Base-by-base conservation (phyloP, 2,888 invertebrate species). In the Ferrisia virgata region DNA sequence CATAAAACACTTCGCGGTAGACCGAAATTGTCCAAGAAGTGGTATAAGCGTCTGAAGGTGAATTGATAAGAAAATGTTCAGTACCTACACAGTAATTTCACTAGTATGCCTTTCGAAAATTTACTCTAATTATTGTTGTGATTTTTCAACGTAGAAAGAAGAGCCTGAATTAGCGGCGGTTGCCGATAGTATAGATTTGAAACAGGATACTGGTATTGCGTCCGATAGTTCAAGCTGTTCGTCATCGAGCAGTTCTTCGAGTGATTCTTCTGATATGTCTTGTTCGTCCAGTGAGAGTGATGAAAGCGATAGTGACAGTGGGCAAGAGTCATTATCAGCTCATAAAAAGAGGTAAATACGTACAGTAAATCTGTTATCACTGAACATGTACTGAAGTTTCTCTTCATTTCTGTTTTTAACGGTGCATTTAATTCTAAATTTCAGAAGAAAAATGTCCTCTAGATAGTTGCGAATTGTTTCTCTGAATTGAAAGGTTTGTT, bases 1-100 rank as follows among this genome's bases (percentile, higher is more conserved):
- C 98, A 98, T 89, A 98, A 99, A 90, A 98, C 98, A 8, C 95
- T 96, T 2, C 92, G 97, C 64, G 98, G 98, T 3, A 91, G 99
- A 39, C 99, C 99, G 4, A 99, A 99, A 89, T 90, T 99, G 43
- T 97, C 98, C 5, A 93, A 93, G 85, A 98, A 97, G 88, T 98
- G 98, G 97, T 90, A 96, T 85, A 87, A 88, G 85, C 88, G 89
- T 85, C 88, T 92, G 85, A 89, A 90, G 90, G 89, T 91, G n/a
- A 82, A 69, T 64, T 36, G n/a, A 28, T 25, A 15, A 9, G 0
- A 82, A 11, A 36, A 69, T 31, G 6, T 31, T n/a, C 13, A 31
- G 11, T 72, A 72, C 28, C 28, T 11, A 58, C n/a, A 13, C n/a
- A 22, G 9, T 31, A n/a, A n/a, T 72, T 72, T 25, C 8, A 31